Conservation (phyloP, 1,140 invertebrate genomes). For the Halotydeus destructor region DNA sequence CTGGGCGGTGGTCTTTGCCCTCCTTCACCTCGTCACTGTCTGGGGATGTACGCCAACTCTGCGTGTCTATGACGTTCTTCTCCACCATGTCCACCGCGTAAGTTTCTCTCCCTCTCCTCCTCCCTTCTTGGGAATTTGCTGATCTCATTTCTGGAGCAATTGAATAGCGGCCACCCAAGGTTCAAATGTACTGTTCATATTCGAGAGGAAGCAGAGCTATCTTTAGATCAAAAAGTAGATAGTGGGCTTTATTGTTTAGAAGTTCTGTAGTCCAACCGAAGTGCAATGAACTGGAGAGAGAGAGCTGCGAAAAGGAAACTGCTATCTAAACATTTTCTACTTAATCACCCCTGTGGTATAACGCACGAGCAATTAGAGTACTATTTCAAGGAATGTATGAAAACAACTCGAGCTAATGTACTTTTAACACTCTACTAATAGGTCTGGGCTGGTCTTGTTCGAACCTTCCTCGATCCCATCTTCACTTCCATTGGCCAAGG, state of each 20-base stretch:
- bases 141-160: neutral
- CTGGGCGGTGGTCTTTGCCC: constrained; percentile 28
- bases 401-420: neutral
- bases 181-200: too few relatives aligned
- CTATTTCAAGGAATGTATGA: neutral
- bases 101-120: too few relatives aligned
- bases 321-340: neutral
- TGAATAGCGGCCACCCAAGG: neutral
- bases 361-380: neutral
- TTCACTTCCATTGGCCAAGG: constrained; percentile 11
- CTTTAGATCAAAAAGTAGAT: too few relatives aligned
- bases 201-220: too few relatives aligned
- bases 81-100: constrained; percentile 20
- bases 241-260: too few relatives aligned
- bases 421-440: constrained; percentile 3
- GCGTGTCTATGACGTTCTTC: constrained; percentile 18
- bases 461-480: constrained; percentile 16
- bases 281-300: too few relatives aligned
- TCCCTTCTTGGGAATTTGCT: neutral
- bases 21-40: constrained; percentile 23
- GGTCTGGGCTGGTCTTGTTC: constrained; percentile 15
- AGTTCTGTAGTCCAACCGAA: too few relatives aligned
- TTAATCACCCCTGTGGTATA: neutral
- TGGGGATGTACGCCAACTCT: constrained; percentile 25
- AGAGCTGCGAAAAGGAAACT: neutral